Evolutionary conservation across 1,140 invertebrate genomes (phyloP).

Genomic region (Augochlora pura): DNA sequence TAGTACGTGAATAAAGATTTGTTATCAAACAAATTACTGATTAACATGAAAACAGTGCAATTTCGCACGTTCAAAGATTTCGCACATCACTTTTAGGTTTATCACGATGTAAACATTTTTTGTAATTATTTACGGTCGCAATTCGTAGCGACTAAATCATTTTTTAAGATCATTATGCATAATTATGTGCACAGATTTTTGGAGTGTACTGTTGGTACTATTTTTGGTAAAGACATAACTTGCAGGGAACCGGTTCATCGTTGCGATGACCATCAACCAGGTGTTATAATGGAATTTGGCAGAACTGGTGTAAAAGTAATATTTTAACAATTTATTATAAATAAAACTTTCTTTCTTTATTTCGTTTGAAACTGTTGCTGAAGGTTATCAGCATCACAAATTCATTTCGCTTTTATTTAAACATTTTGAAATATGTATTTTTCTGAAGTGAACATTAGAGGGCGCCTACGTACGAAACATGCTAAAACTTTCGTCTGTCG

Average conservation of each 20-base stretch:
- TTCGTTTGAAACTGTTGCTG: too few species aligned
- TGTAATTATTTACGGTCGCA: neutral
- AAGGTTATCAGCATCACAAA: too few species aligned
- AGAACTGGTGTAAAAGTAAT: slow-evolving; percentile 67
- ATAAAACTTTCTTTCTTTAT: neutral
- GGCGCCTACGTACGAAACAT: neutral
- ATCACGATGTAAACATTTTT: neutral
- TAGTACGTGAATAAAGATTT: too few species aligned
- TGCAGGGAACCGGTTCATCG: slow-evolving; percentile 71
- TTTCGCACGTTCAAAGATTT: neutral
- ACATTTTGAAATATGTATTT: neutral
- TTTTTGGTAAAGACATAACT: slow-evolving; percentile 76
- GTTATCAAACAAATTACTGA: slow-evolving; percentile 14
- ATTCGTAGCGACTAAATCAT: neutral
- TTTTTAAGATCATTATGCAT: slow-evolving; percentile 53
- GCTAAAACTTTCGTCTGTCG: neutral
- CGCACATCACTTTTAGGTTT: neutral
- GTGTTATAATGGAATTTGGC: slow-evolving; percentile 72
- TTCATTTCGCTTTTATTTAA: neutral
- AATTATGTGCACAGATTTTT: slow-evolving; percentile 71
- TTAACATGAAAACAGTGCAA: slow-evolving; percentile 10
- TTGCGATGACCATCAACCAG: slow-evolving; percentile 76
- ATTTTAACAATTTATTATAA: slow-evolving; percentile 5
- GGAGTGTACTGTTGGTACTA: slow-evolving; percentile 70
- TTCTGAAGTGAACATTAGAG: slow-evolving; percentile 1